Evolutionary conservation across 2,888 invertebrate genomes (phyloP).

Genomic region (Pristionchus japonicus): DNA sequence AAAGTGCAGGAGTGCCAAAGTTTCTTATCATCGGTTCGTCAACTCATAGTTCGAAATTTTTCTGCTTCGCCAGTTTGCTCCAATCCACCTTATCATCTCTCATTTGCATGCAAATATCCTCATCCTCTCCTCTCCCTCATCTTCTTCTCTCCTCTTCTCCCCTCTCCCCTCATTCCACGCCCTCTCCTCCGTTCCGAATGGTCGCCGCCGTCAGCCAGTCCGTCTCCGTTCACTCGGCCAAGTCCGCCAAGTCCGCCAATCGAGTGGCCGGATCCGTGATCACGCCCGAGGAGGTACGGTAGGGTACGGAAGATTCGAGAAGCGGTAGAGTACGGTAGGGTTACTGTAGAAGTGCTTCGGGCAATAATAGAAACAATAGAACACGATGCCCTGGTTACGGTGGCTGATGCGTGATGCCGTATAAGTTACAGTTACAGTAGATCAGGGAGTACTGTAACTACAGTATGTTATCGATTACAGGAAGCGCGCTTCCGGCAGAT

Average conservation of each 20-base stretch:
- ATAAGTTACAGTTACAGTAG: background rate
- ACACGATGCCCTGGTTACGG: too few species aligned
- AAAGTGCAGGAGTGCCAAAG: too few species aligned
- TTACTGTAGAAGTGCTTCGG: background rate
- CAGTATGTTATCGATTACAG: background rate
- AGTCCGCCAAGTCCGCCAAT: background rate
- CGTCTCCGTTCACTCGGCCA: background rate
- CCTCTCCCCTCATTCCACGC: background rate
- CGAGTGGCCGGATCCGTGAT: background rate
- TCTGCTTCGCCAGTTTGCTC: too few species aligned
- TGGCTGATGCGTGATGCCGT: background rate
- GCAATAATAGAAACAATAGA: too few species aligned
- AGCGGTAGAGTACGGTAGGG: background rate
- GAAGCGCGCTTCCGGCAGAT: background rate
- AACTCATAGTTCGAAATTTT: too few species aligned
- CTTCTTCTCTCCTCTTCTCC: background rate
- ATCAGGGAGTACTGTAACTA: background rate
- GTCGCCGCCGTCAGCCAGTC: background rate
- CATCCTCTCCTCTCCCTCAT: too few species aligned
- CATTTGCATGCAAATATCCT: too few species aligned
- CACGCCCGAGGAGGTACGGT: slow-evolving; percentile 17
- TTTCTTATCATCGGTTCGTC: too few species aligned
- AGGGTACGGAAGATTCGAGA: background rate
- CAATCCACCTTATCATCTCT: too few species aligned
- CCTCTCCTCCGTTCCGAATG: background rate